Evolutionary conservation across 2,888 invertebrate species (phyloP), one percentile per base, ranked within the genome.

Genomic region (Orthonychiurus folsomi): DNA sequence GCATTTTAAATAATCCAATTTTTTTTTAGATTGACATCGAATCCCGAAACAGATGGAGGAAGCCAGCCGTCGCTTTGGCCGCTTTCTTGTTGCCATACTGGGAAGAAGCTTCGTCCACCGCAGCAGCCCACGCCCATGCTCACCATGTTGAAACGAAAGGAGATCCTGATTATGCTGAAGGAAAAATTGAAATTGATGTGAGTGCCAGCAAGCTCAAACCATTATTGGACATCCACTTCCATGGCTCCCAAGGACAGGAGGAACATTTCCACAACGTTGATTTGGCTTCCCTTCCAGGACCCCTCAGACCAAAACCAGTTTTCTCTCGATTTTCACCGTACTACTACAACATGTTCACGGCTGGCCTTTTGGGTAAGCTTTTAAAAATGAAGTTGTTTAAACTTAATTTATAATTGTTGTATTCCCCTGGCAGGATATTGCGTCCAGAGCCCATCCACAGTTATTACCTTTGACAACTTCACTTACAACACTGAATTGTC

Each of bases 201-300:
- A 59, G 65, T 50, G 60, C 63, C 48, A 65, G 66, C 26, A 68
- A 70, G 56, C 64, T 63, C 53, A 55, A 69, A 62, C 67, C 72
- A 47, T 63, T 61, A 26, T 65, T 67, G 50, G 72, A 72, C 58
- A 67, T 72, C 63, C 72, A 72, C 59, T 70, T 66, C 66, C 70
- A 72, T 62, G 60, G 65, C 53, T 70, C 70, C 27, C 62, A 66
- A 60, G 70, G 70, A 59, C 67, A 70, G 62, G 59, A 68, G 47
- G 72, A 70, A 62, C 72, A 72, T 60, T 72, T 68, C 69, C 72
- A 72, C 65, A 68, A 67, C 50, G 68, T 72, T 58, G 72, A 72
- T 56, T 63, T 72, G 47, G 66, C 60, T 65, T 63, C 67, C 62
- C 63, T 70, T 28, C 72, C 72, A 3, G 65, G 68, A 63, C 62